A percentile compares a stretch with the other conserved stretches of the same genome.
Evolutionary conservation across 1,140 invertebrate genomes (phyloP).

Genomic region (Drosophila chauvacae): DNA sequence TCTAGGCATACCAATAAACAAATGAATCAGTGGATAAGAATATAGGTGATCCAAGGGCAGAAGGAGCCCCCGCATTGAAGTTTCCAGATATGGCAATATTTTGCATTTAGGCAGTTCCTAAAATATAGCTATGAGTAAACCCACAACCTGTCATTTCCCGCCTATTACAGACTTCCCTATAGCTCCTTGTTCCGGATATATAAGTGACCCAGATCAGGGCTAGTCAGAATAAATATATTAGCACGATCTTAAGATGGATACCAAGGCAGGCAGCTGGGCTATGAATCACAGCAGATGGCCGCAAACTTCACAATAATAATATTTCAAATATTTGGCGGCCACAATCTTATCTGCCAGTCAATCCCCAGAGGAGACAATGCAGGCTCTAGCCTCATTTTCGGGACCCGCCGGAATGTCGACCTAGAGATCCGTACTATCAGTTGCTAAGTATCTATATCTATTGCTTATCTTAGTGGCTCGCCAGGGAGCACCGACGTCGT

Average conservation of each 20-base stretch:
- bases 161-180: not conserved
- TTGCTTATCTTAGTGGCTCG: conserved; percentile 47
- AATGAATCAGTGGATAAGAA: conserved; percentile 18
- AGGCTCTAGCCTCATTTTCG: not conserved
- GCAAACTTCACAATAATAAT: not conserved
- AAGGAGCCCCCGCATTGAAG: not conserved
- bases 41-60: conserved; percentile 13
- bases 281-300: conserved; percentile 2
- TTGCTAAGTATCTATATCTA: conserved; percentile 44
- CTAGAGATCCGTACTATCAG: conserved; percentile 34
- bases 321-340: conserved; percentile 19
- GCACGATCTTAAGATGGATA: not conserved
- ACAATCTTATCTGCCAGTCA: conserved; percentile 30
- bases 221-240: not conserved
- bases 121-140: not conserved
- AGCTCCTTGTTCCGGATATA: not conserved
- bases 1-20: not conserved
- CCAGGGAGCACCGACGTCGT: not conserved
- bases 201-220: conserved; percentile 29
- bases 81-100: not conserved
- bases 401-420: conserved; percentile 8
- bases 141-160: not conserved
- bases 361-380: conserved; percentile 20
- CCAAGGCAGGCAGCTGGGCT: not conserved
- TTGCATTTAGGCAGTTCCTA: not conserved